Evolutionary conservation across 2,797 vertebrate genomes (phyloP), one percentile per base, ranked within the genome.

Genomic region (Dermochelys coriacea): DNA sequence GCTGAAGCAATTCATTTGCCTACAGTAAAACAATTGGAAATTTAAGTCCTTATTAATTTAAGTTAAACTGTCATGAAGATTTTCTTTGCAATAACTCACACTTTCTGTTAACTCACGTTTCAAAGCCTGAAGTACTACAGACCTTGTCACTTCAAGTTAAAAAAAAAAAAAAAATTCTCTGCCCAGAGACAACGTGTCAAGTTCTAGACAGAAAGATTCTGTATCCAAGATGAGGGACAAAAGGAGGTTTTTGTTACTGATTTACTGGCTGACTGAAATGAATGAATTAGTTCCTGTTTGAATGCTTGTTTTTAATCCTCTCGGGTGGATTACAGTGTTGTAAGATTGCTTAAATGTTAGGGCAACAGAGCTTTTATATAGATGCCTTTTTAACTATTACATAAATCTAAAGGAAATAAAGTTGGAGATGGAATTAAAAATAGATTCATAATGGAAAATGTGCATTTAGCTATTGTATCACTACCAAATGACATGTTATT

Each of bases 1-100:
- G 97, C 97, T 99, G 99, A 90, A 99, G 98, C 93, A 99, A 96
- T 97, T 99, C 99, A 96, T 99, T 99, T 95, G 99, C 99, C 99
- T 99, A 90, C 57, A 95, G 92, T 95, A 25, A 97, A 86, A 96
- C 8, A 23, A 87, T 1, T 50, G 82, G 4, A 95, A 89, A 81
- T 51, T 34, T 41, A 82, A 93, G 80, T 84, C 75, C 86, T 12
- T 80, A 49, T 0, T 1, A 85, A 27, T 29, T 50, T 10, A 64
- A 18, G 0, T n/a, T 7, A 64, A n/a, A 19, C 21, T 29, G 82
- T 59, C 9, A n/a, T 0, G 3, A 29, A 74, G 52, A 80, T 2
- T 89, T 18, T n/a, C 75, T 0, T 47, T 68, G 52, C 31, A 86
- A 18, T 8, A 12, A 85, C 12, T 25, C 78, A 15, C 3, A 74